Evolutionary conservation across 2,888 invertebrate genomes (phyloP).

Genomic region (Amblyjoppa fuscipennis): DNA sequence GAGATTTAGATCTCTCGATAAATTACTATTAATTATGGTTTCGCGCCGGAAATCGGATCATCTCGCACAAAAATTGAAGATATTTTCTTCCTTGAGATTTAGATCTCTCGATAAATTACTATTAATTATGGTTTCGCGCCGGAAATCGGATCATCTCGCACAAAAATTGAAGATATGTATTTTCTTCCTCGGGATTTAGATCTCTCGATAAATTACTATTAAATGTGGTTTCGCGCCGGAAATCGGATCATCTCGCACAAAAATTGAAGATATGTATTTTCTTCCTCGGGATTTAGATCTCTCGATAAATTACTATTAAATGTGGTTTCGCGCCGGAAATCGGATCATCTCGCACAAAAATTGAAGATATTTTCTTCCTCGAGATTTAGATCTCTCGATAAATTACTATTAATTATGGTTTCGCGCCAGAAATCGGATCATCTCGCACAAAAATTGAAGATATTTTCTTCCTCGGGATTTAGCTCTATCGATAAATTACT

Average conservation of each 20-base stretch:
- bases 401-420: conserved; percentile 11
- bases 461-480: neutral
- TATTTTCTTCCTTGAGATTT: neutral
- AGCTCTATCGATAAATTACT: neutral
- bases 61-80: neutral
- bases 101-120: neutral
- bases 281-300: neutral
- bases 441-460: neutral
- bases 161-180: conserved; percentile 3
- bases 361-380: neutral
- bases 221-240: neutral
- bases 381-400: neutral
- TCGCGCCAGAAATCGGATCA: neutral
- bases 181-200: neutral
- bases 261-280: conserved; percentile 10
- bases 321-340: neutral
- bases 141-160: neutral
- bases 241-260: neutral
- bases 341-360: neutral
- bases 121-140: neutral
- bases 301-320: neutral
- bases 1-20: neutral
- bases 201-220: neutral
- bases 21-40: conserved; percentile 8
- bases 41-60: neutral